Evolutionary conservation across 2,888 invertebrate genomes (phyloP).

Genomic region (Prosopocoilus inquinatus): DNA sequence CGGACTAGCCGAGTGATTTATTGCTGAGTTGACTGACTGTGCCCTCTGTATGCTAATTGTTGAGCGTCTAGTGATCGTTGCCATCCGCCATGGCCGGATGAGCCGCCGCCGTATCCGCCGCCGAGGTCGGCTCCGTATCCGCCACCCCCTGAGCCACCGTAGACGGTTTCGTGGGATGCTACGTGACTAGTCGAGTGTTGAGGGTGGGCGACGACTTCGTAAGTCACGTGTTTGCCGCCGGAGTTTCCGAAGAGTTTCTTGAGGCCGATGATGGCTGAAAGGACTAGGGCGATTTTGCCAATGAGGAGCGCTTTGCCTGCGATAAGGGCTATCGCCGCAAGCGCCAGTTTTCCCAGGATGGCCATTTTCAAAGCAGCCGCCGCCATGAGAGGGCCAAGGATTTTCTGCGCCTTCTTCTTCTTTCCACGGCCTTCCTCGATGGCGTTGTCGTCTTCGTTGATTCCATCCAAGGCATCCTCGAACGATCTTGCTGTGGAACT

Average conservation of each 20-base stretch:
- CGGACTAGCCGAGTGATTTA: slow-evolving; percentile 33
- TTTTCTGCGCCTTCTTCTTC: slow-evolving; percentile 75
- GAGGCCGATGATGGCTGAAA: slow-evolving; percentile 79
- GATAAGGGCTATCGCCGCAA: slow-evolving; percentile 80
- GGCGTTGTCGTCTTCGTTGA: slow-evolving; percentile 57
- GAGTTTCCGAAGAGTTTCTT: slow-evolving; percentile 71
- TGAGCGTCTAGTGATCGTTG: slow-evolving; percentile 75
- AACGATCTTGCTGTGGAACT: slow-evolving; percentile 78
- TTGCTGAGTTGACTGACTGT: slow-evolving; percentile 49
- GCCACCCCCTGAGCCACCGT: slow-evolving; percentile 52
- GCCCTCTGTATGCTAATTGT: slow-evolving; percentile 76
- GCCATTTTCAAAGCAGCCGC: slow-evolving; percentile 76
- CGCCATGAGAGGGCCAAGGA: slow-evolving; percentile 73
- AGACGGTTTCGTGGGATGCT: slow-evolving; percentile 65
- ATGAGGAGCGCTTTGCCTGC: slow-evolving; percentile 83
- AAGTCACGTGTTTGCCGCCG: slow-evolving; percentile 79
- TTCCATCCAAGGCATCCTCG: slow-evolving; percentile 67
- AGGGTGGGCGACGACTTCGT: slow-evolving; percentile 83
- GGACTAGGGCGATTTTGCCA: slow-evolving; percentile 80
- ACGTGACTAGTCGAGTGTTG: slow-evolving; percentile 72
- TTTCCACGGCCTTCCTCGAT: slow-evolving; percentile 69
- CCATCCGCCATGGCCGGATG: slow-evolving; percentile 67
- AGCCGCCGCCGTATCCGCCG: slow-evolving; percentile 55
- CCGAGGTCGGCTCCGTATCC: slow-evolving; percentile 59
- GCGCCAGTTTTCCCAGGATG: slow-evolving; percentile 72